A percentile compares a stretch with the other conserved stretches of the same genome.
Evolutionary conservation across 1,140 invertebrate genomes (phyloP).

Genomic region (Aphelinus atriplicis): DNA sequence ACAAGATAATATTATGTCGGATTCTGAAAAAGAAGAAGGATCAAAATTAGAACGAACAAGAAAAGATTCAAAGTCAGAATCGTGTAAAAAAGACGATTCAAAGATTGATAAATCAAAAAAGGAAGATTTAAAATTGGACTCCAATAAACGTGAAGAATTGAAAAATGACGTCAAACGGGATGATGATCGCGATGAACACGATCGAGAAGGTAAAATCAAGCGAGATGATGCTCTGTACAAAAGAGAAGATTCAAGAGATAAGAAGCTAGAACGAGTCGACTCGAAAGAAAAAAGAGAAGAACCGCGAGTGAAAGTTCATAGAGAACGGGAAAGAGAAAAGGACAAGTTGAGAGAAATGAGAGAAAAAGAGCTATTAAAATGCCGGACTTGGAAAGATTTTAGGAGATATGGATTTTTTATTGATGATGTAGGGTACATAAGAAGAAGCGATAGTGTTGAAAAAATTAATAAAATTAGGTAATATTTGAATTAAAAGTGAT

Average conservation of each 20-base stretch:
- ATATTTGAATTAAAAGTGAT: not conserved
- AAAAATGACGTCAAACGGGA: slow-evolving; percentile 38
- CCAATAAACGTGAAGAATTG: slow-evolving; percentile 13
- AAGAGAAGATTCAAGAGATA: slow-evolving; percentile 32
- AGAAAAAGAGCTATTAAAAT: slow-evolving; percentile 50
- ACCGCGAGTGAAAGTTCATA: slow-evolving; percentile 37
- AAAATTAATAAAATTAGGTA: slow-evolving; percentile 50
- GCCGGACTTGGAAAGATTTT: slow-evolving; percentile 54
- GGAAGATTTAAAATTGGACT: slow-evolving; percentile 21
- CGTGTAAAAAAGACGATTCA: slow-evolving; percentile 28
- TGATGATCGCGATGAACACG: slow-evolving; percentile 35
- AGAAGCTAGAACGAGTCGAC: slow-evolving; percentile 33
- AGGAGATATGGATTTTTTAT: slow-evolving; percentile 51
- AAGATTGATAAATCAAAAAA: slow-evolving; percentile 34
- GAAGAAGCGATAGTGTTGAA: slow-evolving; percentile 47
- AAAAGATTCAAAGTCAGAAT: slow-evolving; percentile 32
- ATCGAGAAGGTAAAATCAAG: slow-evolving; percentile 17
- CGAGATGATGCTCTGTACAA: slow-evolving; percentile 28
- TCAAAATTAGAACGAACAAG: slow-evolving; percentile 23
- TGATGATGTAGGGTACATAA: slow-evolving; percentile 51
- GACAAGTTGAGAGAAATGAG: slow-evolving; percentile 48
- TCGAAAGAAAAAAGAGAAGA: slow-evolving; percentile 43
- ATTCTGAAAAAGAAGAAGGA: slow-evolving; percentile 28
- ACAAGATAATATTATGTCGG: slow-evolving; percentile 14
- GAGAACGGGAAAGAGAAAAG: slow-evolving; percentile 46